A percentile compares a stretch with the other conserved stretches of the same genome.
Conservation (phyloP, 2,113 vertebrate species). For the Empidonax alnorum region DNA sequence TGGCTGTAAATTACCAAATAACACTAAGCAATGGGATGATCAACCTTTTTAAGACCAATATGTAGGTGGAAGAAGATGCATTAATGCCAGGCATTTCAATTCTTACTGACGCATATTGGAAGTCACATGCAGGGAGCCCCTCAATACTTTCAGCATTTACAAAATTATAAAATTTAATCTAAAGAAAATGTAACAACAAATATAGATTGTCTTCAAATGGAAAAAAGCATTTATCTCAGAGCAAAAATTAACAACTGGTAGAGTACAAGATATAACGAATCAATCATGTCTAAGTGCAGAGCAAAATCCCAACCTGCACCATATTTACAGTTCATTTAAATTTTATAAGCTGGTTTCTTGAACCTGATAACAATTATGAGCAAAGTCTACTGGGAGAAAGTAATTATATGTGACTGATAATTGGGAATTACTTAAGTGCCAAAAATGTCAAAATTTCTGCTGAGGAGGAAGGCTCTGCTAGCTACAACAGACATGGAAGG, state of each 20-base stretch:
- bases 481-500: neutral
- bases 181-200: neutral
- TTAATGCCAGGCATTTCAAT: neutral
- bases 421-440: neutral
- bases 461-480: neutral
- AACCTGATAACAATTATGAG: constrained; percentile 15
- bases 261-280: neutral
- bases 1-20: neutral
- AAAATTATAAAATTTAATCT: neutral
- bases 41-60: neutral
- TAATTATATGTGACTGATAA: constrained; percentile 40
- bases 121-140: neutral
- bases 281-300: neutral
- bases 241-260: neutral
- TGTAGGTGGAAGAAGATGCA: neutral
- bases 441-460: constrained; percentile 14
- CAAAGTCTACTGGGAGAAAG: constrained; percentile 35
- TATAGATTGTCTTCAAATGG: neutral
- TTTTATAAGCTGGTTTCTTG: neutral
- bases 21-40: neutral
- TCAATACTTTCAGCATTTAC: neutral
- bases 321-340: constrained; percentile 28
- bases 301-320: neutral
- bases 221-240: neutral
- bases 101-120: neutral